A percentile compares a stretch with the other conserved stretches of the same genome.
Evolutionary conservation across 1,140 invertebrate genomes (phyloP).

Genomic region (Scaptomyza graminum): DNA sequence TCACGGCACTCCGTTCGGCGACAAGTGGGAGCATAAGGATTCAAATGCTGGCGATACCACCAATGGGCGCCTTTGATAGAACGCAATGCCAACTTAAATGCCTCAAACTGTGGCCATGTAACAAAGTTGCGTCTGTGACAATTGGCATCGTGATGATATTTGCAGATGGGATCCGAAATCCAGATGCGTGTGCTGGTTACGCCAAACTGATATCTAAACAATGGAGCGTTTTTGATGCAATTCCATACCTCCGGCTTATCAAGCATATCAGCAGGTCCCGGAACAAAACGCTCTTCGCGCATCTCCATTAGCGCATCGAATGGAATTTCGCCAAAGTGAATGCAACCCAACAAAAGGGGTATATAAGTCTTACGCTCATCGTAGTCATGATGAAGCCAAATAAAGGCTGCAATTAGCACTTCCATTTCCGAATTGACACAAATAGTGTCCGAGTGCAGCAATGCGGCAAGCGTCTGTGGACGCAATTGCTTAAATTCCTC

Average conservation of each 20-base stretch:
- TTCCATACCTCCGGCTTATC: conserved; percentile 18
- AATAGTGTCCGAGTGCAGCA: conserved; percentile 27
- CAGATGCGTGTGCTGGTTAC: conserved; percentile 26
- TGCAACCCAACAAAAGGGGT: conserved; percentile 2
- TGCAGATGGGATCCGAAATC: conserved; percentile 27
- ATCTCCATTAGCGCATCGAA: conserved; percentile 16
- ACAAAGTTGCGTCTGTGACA: conserved; percentile 32
- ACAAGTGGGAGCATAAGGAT: conserved; percentile 14
- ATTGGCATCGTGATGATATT: conserved; percentile 34
- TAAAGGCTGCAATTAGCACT: conserved; percentile 21
- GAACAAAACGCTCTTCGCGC: neutral
- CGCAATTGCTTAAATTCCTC: conserved; percentile 7
- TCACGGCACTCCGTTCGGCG: too few relatives aligned
- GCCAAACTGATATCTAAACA: conserved; percentile 9
- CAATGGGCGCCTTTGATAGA: conserved; percentile 17
- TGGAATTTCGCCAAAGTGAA: conserved; percentile 28
- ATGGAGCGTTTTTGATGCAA: neutral
- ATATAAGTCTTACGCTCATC: neutral
- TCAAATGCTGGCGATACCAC: conserved; percentile 24
- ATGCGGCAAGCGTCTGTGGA: conserved; percentile 1
- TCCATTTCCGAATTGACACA: conserved; percentile 45
- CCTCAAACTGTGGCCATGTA: conserved; percentile 1
- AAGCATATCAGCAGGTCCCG: neutral
- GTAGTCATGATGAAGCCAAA: conserved; percentile 36
- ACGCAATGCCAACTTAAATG: conserved; percentile 9